These are phyloP conservation scores for Phymastichus coffea DNA, from an alignment of 1,140 invertebrate species.

Conservation along the genomic window DNA sequence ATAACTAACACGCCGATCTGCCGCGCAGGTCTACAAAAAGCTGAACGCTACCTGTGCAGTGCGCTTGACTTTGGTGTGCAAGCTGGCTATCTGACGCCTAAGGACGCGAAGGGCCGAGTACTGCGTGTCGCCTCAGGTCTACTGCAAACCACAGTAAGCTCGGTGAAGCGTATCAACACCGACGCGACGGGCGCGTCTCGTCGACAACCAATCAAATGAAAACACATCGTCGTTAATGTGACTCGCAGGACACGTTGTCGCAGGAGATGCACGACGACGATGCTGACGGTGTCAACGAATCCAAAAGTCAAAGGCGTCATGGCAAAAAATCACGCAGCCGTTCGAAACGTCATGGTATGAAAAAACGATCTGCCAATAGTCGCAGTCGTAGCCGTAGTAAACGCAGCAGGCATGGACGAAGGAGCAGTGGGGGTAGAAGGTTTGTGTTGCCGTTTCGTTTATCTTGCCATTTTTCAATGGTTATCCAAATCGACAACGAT, in stretches of 20 bases:
- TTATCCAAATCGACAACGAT: too few relatives aligned
- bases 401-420: neutral
- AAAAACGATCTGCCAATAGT: neutral
- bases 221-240: too few relatives aligned
- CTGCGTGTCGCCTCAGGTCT: slow-evolving; percentile 39
- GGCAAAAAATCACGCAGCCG: neutral
- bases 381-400: slow-evolving; percentile 1
- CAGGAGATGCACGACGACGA: slow-evolving; percentile 22
- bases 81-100: slow-evolving; percentile 37
- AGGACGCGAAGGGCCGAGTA: slow-evolving; percentile 32
- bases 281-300: slow-evolving; percentile 19
- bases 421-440: neutral
- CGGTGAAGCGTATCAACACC: neutral
- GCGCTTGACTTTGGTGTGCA: slow-evolving; percentile 40
- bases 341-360: neutral
- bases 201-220: too few relatives aligned
- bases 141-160: slow-evolving; percentile 1
- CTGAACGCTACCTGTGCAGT: slow-evolving; percentile 36
- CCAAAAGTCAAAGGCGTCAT: neutral
- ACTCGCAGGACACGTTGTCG: neutral
- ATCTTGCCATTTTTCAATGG: too few relatives aligned
- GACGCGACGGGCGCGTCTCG: neutral
- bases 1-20: too few relatives aligned
- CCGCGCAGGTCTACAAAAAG: slow-evolving; percentile 32
- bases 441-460: neutral